These are phyloP conservation scores for Ommatoiulus sabulosus DNA, from an alignment of 2,888 invertebrate species.

Conservation along the genomic window DNA sequence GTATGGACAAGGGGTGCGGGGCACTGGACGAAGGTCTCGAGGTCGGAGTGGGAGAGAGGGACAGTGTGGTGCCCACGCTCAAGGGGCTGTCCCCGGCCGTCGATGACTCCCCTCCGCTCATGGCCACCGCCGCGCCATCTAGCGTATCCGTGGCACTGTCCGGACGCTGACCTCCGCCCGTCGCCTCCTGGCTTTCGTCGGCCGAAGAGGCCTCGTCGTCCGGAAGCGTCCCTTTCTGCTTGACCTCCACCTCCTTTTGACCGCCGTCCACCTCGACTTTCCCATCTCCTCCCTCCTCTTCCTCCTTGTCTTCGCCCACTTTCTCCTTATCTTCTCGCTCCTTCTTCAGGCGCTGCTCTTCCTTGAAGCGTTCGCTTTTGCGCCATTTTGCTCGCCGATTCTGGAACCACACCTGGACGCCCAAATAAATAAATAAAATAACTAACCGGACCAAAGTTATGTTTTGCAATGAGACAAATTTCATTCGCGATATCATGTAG, in stretches of 20 bases:
- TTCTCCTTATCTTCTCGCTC: slow-evolving; percentile 58
- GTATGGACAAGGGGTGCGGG: neutral
- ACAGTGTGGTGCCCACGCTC: slow-evolving; percentile 48
- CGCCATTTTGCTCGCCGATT: slow-evolving; percentile 93
- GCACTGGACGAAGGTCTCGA: slow-evolving; percentile 37
- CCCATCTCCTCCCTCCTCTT: slow-evolving; percentile 45
- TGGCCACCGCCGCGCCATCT: neutral
- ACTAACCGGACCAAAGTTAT: neutral
- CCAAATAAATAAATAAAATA: neutral
- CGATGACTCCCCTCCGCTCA: neutral
- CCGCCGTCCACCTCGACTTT: neutral
- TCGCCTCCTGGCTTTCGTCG: neutral
- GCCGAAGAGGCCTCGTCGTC: slow-evolving; percentile 26
- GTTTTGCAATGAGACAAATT: neutral
- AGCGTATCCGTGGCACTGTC: neutral
- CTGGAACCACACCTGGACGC: slow-evolving; percentile 88
- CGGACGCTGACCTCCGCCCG: neutral
- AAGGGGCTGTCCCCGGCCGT: slow-evolving; percentile 39
- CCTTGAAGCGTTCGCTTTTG: slow-evolving; percentile 90
- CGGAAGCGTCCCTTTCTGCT: neutral
- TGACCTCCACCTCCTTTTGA: neutral
- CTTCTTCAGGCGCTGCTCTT: slow-evolving; percentile 75
- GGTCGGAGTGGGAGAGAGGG: slow-evolving; percentile 53
- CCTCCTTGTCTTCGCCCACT: slow-evolving; percentile 58
- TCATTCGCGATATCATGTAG: neutral